phyloP scores from a whole-genome alignment of 2,888 invertebrate species.

The Pherbina coryleti region DNA sequence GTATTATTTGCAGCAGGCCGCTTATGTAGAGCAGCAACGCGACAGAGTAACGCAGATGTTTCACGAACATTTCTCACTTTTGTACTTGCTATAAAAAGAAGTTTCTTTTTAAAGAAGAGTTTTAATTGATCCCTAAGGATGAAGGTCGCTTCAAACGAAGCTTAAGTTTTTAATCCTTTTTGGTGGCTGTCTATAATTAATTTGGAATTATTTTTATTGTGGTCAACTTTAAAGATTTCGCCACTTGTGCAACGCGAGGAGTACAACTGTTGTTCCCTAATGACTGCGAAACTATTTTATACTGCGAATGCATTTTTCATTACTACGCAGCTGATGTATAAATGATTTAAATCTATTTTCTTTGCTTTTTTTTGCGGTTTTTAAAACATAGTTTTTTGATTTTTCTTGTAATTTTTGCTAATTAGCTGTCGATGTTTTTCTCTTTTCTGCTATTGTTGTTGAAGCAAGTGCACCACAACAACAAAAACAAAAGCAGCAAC shows the following conservation, averaged over 20 bases:
- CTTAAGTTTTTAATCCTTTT: neutral
- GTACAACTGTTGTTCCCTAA: constrained; percentile 59
- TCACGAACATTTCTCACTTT: neutral
- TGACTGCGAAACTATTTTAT: constrained; percentile 62
- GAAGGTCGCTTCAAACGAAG: neutral
- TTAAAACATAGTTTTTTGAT: neutral
- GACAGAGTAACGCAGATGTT: neutral
- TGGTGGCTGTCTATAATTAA: neutral
- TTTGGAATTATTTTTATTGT: neutral
- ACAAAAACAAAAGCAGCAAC: constrained; percentile 35
- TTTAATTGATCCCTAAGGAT: neutral
- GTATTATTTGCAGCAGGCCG: constrained; percentile 48
- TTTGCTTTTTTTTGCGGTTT: neutral
- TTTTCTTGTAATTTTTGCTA: neutral
- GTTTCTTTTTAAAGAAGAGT: neutral
- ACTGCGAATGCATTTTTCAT: constrained; percentile 47
- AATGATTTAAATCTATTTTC: neutral
- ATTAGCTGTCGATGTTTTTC: constrained; percentile 12
- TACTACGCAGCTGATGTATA: neutral
- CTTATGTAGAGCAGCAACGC: constrained; percentile 9
- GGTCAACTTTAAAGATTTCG: neutral
- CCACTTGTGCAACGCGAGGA: constrained; percentile 49
- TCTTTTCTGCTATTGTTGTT: neutral
- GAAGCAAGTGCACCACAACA: constrained; percentile 40
- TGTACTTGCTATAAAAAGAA: neutral